A percentile compares a stretch with the other conserved stretches of the same genome.
Evolutionary conservation across 2,113 vertebrate genomes (phyloP).

Genomic region (Nematolebias whitei): DNA sequence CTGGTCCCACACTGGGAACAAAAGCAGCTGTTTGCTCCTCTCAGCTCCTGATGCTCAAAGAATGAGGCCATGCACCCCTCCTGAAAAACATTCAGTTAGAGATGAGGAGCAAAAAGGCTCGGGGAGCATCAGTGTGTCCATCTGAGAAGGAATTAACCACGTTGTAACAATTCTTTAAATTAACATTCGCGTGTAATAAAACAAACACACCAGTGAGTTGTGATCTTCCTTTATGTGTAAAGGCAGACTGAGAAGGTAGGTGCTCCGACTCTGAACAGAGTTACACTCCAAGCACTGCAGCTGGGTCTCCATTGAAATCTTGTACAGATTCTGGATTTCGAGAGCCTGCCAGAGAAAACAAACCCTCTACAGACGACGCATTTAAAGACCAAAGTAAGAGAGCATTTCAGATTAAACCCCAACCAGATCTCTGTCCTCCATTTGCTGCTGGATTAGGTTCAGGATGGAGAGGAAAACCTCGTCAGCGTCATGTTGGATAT

Average conservation of each 20-base stretch:
- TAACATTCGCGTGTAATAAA: too few species aligned
- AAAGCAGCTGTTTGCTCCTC: constrained; percentile 43
- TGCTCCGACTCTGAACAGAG: constrained; percentile 32
- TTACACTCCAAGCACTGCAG: constrained; percentile 61
- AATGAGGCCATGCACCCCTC: constrained; percentile 68
- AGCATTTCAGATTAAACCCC: not conserved
- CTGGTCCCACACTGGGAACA: constrained; percentile 66
- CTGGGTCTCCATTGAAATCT: constrained; percentile 58
- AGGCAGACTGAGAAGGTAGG: constrained; percentile 67
- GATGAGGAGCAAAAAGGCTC: not conserved
- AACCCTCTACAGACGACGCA: not conserved
- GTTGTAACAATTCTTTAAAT: too few species aligned
- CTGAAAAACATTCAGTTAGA: constrained; percentile 39
- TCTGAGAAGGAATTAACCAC: not conserved
- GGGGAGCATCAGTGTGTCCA: too few species aligned
- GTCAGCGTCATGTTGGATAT: constrained; percentile 73
- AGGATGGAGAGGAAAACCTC: constrained; percentile 77
- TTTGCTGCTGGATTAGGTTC: constrained; percentile 69
- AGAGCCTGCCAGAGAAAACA: constrained; percentile 54
- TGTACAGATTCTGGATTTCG: constrained; percentile 71
- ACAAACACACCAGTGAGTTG: constrained; percentile 63
- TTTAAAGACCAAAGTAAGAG: not conserved
- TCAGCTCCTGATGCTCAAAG: constrained; percentile 65
- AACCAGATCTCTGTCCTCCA: constrained; percentile 68
- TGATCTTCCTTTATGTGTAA: constrained; percentile 52